Evolutionary conservation across 92 coral and sea anemone genomes (phyloP).

Genomic region (Diadumene lineata): DNA sequence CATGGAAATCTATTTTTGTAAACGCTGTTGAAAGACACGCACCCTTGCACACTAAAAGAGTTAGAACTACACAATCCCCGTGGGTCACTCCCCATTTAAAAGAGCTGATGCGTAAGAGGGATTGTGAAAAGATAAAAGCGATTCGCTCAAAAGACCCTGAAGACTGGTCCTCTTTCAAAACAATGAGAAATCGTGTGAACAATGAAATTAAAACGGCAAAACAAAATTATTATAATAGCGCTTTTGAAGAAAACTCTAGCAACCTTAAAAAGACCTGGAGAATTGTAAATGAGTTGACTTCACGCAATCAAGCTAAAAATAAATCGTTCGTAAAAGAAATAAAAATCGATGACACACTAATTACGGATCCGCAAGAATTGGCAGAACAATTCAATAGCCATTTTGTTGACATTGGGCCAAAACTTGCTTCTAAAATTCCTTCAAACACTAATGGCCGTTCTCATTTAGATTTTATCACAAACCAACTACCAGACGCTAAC

Average conservation of each 20-base stretch:
- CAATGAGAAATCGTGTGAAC: constrained; percentile 34
- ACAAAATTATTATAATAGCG: constrained; percentile 38
- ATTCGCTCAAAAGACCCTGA: constrained; percentile 12
- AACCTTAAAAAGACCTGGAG: constrained; percentile 43
- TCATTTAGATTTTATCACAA: too few relatives aligned
- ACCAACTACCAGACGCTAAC: too few relatives aligned
- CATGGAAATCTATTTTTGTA: constrained; percentile 34
- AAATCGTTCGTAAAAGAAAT: not conserved
- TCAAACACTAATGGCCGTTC: not conserved
- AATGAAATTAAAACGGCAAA: constrained; percentile 30
- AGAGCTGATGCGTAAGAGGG: constrained; percentile 34
- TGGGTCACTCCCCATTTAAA: constrained; percentile 40
- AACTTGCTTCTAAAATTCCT: not conserved
- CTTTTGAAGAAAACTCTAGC: constrained; percentile 32
- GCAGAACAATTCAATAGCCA: constrained; percentile 42
- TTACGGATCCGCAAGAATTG: constrained; percentile 19
- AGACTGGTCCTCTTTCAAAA: constrained; percentile 32
- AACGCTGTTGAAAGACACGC: constrained; percentile 30
- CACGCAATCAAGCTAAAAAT: not conserved
- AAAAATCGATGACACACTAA: not conserved
- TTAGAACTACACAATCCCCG: constrained; percentile 14
- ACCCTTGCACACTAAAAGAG: constrained; percentile 32
- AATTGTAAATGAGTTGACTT: constrained; percentile 47
- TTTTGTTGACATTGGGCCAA: constrained; percentile 33
- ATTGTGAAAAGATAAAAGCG: constrained; percentile 29